A percentile compares a stretch with the other conserved stretches of the same genome.
phyloP scores from a whole-genome alignment of 2,797 vertebrate genomes.

The Sebastes elongatus region DNA sequence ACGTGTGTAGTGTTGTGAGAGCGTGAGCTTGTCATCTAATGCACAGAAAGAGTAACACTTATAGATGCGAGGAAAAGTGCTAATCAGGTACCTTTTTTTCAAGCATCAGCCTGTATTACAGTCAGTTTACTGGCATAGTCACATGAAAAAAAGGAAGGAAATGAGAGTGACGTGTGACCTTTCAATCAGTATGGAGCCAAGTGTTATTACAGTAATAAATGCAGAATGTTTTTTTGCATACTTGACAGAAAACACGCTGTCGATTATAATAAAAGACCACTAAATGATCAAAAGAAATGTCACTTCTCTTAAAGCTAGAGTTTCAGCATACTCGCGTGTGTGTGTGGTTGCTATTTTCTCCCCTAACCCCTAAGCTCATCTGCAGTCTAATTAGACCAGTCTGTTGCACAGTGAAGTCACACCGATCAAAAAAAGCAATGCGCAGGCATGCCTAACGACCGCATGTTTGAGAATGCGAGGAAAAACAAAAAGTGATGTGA shows the following conservation, averaged over 20 bases:
- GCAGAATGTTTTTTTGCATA: background rate
- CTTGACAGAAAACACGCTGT: background rate
- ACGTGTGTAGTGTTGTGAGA: background rate
- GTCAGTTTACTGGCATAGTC: background rate
- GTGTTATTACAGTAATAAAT: background rate
- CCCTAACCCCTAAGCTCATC: slow-evolving; percentile 44
- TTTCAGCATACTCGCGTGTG: background rate
- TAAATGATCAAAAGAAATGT: background rate
- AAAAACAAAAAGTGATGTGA: background rate
- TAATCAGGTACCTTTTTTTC: slow-evolving; percentile 1
- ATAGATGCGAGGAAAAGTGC: background rate
- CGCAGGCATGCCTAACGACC: background rate
- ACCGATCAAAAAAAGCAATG: background rate
- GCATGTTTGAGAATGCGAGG: background rate
- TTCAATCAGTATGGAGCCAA: background rate
- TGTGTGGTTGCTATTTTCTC: slow-evolving; percentile 26
- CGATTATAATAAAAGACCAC: background rate
- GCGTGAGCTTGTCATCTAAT: background rate
- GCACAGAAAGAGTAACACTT: background rate
- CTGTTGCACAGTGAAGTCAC: slow-evolving; percentile 18
- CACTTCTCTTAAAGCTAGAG: background rate
- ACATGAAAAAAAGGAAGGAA: background rate
- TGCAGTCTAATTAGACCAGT: slow-evolving; percentile 52
- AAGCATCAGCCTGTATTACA: background rate
- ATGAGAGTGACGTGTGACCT: background rate